Evolutionary conservation across 2,113 vertebrate species (phyloP), one percentile per base, ranked within the genome.

Genomic region (Ariopsis seemanni): DNA sequence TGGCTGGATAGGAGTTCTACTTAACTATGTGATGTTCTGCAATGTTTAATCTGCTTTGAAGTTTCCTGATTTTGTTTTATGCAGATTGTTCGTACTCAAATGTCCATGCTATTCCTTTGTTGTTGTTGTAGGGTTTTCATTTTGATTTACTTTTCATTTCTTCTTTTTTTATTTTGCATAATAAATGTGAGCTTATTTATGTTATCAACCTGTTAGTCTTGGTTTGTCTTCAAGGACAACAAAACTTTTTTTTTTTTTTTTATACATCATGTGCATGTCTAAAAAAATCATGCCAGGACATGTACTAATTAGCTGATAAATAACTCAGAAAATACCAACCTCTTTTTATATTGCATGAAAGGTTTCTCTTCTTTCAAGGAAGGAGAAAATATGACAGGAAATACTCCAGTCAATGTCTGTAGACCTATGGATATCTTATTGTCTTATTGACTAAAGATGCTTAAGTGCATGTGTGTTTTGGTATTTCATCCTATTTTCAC

Each of bases 181-280:
- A 91, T 90, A 91, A 91, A 92, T 88, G 85, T 90, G 67, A 87
- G 77, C 79, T 79, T 87, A 30, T 88, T 89, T 84, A 42, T 91
- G 85, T 88, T 78, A 65, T 81, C 42, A 63, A 58, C 25, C 82
- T 87, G 75, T 88, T 78, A 82, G 77, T 86, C 83, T 63, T 22
- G 75, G 57, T 79, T 83, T 86, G 63, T 34, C 53, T 74, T 84
- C 62, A 75, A 58, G 42, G 74, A 81, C 62, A 87, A 48, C 14
- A 71, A 58, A 77, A 62, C 7, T 50, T 6, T 42, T 85, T 63
- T 74, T 53, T 79, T 85, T 63, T 74, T 53, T 79, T 42, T 42
- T 42, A 55, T 78, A 27, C 27, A 50, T 83, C 77, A 84, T 79
- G 65, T 85, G 85, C 72, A 74, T 72, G 72, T 80, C 74, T 82